Base-by-base conservation (phyloP, 1,140 invertebrate species). In the Brachionus paranguensis region DNA sequence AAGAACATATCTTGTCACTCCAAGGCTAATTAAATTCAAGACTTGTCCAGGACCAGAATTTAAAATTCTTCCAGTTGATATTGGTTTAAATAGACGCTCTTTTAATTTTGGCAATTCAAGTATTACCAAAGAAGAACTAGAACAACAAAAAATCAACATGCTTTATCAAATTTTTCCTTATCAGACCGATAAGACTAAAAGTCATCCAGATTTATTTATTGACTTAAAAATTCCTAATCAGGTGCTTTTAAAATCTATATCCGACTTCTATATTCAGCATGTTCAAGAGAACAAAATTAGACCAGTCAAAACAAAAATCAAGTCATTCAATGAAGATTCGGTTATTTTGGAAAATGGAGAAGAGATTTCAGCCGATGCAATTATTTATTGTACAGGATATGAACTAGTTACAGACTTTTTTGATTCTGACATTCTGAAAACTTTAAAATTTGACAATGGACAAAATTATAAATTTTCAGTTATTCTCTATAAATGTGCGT, bases 361-460 rank as follows among this genome's bases (percentile, higher is more conserved):
- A 65, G 20, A 14, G 11, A 41, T 45, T 41, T 1, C 2, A 2
- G 24, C 43, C 8, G 55, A 83, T 83, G 55, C 47, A 14, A 37
- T 83, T n/a, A 64, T 83, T n/a, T 83, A 41, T 7, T 83, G 55
- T 70, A 83, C 78, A 12, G 78, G 78, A 14, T 83, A 83, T 41
- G 24, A 64, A 6, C n/a, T 64, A 3, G n/a, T 7, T 12, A 7
- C 37, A 3, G 37, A 83, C 12, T 65, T 27, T 65, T 65, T 83
- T 20, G 53, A 60, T 33, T 10, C n/a, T n/a, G 29, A 33, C 11
- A 65, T 83, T 17, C 8, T 83, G 14, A 41, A 83, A 20, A 27
- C 3, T 45, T 65, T 83, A 45, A 45, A 60, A 27, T 64, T 20
- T 24, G 47, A 37, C 12, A 20, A 50, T 41, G 8, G 12, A 12